Conservation (phyloP, 2,888 invertebrate genomes). For the Noctua janthina region DNA sequence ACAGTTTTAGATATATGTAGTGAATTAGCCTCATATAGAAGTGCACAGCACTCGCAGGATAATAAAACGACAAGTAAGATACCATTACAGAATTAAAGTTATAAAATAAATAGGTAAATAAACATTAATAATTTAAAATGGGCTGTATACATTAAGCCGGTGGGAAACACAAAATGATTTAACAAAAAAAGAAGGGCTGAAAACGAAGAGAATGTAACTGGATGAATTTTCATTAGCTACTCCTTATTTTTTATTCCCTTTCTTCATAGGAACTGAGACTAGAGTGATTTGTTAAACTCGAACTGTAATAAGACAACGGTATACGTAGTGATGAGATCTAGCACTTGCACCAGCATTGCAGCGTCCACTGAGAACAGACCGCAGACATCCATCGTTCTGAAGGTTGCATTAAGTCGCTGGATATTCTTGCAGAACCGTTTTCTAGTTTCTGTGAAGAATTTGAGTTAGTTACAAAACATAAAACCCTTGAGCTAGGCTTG, state of each 20-base stretch:
- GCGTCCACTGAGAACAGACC: slow-evolving; percentile 31
- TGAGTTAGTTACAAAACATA: not conserved
- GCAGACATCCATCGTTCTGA: slow-evolving; percentile 21
- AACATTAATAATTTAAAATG: not conserved
- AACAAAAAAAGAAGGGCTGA: too few species aligned
- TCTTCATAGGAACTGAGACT: not conserved
- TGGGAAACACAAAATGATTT: too few species aligned
- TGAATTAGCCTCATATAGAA: not conserved
- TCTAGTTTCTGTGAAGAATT: slow-evolving; percentile 11
- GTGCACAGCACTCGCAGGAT: not conserved
- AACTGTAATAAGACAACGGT: slow-evolving; percentile 35
- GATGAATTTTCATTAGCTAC: too few species aligned
- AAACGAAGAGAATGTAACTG: too few species aligned
- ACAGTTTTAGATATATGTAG: not conserved
- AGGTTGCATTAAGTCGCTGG: not conserved
- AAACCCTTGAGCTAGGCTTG: not conserved
- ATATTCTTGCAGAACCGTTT: slow-evolving; percentile 39
- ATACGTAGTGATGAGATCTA: slow-evolving; percentile 27
- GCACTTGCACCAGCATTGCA: slow-evolving; percentile 2
- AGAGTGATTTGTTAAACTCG: slow-evolving; percentile 17
- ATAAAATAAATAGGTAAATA: too few species aligned
- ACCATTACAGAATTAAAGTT: not conserved
- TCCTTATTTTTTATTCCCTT: not conserved
- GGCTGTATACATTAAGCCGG: not conserved
- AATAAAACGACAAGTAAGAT: not conserved